A percentile compares a stretch with the other conserved stretches of the same genome.
Conservation (phyloP, 2,797 vertebrate species). For the Pygocentrus nattereri region DNA sequence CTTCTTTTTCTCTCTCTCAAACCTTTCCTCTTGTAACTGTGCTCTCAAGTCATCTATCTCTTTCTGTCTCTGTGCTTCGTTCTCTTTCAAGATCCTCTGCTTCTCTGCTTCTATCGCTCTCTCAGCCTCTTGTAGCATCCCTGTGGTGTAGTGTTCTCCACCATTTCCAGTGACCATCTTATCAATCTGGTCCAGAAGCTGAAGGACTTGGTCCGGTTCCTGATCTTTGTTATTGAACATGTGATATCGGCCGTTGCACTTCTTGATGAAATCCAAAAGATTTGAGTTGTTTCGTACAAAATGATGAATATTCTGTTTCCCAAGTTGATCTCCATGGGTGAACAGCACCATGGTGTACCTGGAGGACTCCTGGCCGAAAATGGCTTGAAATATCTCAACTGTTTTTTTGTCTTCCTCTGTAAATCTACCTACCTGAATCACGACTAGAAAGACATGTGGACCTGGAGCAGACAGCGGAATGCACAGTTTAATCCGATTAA, state of each 20-base stretch:
- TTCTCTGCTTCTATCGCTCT: background rate
- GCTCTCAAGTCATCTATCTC: background rate
- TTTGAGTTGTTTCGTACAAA: too few relatives aligned
- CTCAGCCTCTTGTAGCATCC: slow-evolving; percentile 16
- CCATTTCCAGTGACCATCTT: slow-evolving; percentile 36
- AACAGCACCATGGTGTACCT: slow-evolving; percentile 36
- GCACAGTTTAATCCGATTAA: slow-evolving; percentile 35
- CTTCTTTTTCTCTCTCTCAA: background rate
- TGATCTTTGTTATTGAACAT: slow-evolving; percentile 29
- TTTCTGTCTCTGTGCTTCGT: background rate
- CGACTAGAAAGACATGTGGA: slow-evolving; percentile 46
- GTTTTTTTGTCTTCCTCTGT: slow-evolving; percentile 38
- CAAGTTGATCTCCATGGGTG: too few relatives aligned
- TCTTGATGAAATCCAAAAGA: too few relatives aligned
- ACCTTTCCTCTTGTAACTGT: background rate
- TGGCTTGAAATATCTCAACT: slow-evolving; percentile 21
- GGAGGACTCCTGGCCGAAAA: slow-evolving; percentile 27
- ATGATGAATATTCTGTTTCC: too few relatives aligned
- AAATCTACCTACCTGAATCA: slow-evolving; percentile 41
- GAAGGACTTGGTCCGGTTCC: slow-evolving; percentile 15
- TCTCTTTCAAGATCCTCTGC: slow-evolving; percentile 20
- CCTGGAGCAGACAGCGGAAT: slow-evolving; percentile 47
- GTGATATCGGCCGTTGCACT: slow-evolving; percentile 19
- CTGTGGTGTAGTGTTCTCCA: slow-evolving; percentile 9
- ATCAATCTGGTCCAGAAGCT: too few relatives aligned